Evolutionary conservation across 2,888 invertebrate species (phyloP).

Genomic region (Formica aserva): DNA sequence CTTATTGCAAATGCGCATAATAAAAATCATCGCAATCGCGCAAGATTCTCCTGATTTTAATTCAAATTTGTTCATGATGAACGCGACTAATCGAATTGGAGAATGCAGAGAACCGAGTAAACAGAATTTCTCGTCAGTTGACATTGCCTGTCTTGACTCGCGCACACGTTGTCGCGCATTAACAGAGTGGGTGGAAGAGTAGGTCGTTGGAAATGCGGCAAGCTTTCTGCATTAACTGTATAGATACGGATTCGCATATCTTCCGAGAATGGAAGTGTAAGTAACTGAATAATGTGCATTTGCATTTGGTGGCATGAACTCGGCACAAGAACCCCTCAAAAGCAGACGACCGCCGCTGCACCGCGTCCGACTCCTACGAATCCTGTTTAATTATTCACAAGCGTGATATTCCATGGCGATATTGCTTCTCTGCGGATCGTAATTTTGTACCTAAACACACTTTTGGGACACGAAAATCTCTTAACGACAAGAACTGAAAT

Average conservation of each 20-base stretch:
- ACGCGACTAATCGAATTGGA: conserved; percentile 33
- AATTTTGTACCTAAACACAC: background rate
- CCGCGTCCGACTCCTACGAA: background rate
- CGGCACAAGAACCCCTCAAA: background rate
- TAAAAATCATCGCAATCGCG: background rate
- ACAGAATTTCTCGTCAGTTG: conserved; percentile 52
- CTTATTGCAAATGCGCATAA: background rate
- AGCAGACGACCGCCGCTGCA: conserved; percentile 9
- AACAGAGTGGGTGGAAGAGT: conserved; percentile 4
- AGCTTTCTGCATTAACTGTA: conserved; percentile 71
- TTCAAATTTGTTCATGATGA: background rate
- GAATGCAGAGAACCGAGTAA: background rate
- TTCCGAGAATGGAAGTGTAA: conserved; percentile 30
- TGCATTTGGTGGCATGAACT: background rate
- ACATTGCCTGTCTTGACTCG: conserved; percentile 57
- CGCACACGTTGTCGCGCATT: conserved; percentile 58
- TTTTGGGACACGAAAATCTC: background rate
- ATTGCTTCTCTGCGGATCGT: background rate
- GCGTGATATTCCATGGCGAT: background rate
- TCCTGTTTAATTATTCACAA: conserved; percentile 37
- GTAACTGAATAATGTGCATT: conserved; percentile 29
- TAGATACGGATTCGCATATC: conserved; percentile 9
- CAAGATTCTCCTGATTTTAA: background rate
- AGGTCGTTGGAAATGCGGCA: conserved; percentile 63
- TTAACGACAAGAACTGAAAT: background rate